Evolutionary conservation across 2,888 invertebrate genomes (phyloP).

Genomic region (Eilema depressum): DNA sequence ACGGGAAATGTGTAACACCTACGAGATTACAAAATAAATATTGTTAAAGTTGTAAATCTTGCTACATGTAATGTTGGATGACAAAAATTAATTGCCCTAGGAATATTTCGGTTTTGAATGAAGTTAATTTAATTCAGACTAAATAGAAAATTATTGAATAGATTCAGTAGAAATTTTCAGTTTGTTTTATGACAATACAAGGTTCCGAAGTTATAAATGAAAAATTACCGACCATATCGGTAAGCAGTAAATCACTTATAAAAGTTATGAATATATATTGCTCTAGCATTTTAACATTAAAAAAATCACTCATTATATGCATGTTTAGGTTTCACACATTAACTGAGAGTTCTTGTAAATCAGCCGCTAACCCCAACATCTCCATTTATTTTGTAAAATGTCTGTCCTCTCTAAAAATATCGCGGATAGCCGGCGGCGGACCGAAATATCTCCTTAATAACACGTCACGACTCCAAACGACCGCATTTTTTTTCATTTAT

Average conservation of each 20-base stretch:
- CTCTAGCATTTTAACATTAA: background rate
- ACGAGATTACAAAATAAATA: constrained; percentile 26
- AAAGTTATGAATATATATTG: no score
- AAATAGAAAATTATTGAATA: background rate
- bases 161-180: no score
- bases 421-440: constrained; percentile 76
- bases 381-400: constrained; percentile 84
- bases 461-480: constrained; percentile 61
- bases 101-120: background rate
- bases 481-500: constrained; percentile 48
- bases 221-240: no score
- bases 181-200: background rate
- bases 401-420: constrained; percentile 83
- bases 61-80: background rate
- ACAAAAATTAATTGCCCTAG: background rate
- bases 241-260: no score
- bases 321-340: constrained; percentile 28
- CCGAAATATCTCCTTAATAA: constrained; percentile 75
- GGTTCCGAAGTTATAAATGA: background rate
- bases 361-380: constrained; percentile 72
- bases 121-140: background rate
- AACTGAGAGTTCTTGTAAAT: constrained; percentile 66
- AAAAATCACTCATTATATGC: constrained; percentile 1
- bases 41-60: constrained; percentile 12
- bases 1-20: constrained; percentile 48